These are phyloP conservation scores for Stegastes partitus DNA, from an alignment of 2,113 vertebrate species.

Conservation along the genomic window DNA sequence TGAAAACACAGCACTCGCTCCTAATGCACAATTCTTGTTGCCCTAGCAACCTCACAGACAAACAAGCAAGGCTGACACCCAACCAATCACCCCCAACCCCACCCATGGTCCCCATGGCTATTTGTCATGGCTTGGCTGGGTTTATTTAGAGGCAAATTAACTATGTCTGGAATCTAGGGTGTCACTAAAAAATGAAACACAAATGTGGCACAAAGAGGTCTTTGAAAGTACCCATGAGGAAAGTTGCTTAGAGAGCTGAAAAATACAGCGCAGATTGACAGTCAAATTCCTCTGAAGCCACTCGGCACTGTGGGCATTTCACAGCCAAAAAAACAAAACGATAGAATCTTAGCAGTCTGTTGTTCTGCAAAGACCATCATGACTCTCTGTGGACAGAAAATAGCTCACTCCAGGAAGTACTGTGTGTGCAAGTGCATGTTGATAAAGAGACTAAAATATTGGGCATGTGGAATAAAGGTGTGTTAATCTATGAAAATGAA, in stretches of 20 bases:
- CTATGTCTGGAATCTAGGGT: constrained; percentile 87
- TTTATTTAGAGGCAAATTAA: constrained; percentile 89
- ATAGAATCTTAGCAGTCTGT: constrained; percentile 29
- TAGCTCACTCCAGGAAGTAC: constrained; percentile 15
- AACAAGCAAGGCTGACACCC: constrained; percentile 82
- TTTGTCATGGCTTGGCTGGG: constrained; percentile 88
- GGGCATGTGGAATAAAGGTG: constrained; percentile 19
- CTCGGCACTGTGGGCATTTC: constrained; percentile 43
- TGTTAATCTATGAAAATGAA: constrained; percentile 31
- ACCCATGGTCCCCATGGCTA: constrained; percentile 80
- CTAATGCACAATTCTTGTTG: constrained; percentile 77
- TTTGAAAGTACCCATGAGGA: constrained; percentile 50
- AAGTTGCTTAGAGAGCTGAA: constrained; percentile 43
- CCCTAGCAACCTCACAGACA: constrained; percentile 83
- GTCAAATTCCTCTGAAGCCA: constrained; percentile 27
- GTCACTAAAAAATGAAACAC: constrained; percentile 77
- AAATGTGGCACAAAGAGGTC: constrained; percentile 68
- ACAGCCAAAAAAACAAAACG: constrained; percentile 42
- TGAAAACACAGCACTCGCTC: constrained; percentile 81
- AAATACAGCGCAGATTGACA: constrained; percentile 54
- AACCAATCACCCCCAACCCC: constrained; percentile 77
- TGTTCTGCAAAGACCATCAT: constrained; percentile 26
- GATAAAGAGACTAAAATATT: constrained; percentile 6
- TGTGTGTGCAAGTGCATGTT: constrained; percentile 13
- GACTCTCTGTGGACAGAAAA: constrained; percentile 12